phyloP scores from a whole-genome alignment of 2,113 vertebrate species.

The Forbesichthys papilliferus region DNA sequence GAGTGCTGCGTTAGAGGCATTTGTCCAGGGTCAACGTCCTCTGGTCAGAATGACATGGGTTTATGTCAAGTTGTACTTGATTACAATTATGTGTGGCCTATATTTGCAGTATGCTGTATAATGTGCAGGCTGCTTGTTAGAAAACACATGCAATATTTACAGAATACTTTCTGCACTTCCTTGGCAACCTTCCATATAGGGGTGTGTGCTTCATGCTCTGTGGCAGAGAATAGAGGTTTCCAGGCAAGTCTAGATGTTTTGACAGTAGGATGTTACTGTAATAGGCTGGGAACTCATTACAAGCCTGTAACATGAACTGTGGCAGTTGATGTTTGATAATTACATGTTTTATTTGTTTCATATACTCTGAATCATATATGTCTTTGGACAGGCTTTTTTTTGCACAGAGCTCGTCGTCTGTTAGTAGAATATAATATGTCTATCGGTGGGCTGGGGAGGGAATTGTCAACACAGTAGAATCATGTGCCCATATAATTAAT shows the following conservation, averaged over 20 bases:
- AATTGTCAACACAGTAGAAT: too few relatives aligned
- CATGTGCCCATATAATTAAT: too few relatives aligned
- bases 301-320: not conserved
- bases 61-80: not conserved
- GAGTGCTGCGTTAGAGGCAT: conserved; percentile 34
- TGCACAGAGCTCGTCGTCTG: not conserved
- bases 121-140: conserved; percentile 8
- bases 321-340: too few relatives aligned
- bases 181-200: not conserved
- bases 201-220: conserved; percentile 4
- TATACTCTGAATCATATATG: too few relatives aligned
- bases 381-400: too few relatives aligned
- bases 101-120: not conserved
- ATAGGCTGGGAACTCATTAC: not conserved
- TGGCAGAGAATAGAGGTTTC: not conserved
- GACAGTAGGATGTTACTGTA: not conserved
- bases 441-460: too few relatives aligned
- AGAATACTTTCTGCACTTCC: conserved; percentile 1
- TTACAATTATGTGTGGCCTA: conserved; percentile 8
- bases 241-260: not conserved
- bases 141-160: not conserved
- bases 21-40: conserved; percentile 25
- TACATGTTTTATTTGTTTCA: too few relatives aligned
- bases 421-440: conserved; percentile 5
- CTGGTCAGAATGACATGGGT: conserved; percentile 16